A percentile compares a stretch with the other conserved stretches of the same genome.
Conservation (phyloP, 2,113 vertebrate genomes). For the Peromyscus californicus region DNA sequence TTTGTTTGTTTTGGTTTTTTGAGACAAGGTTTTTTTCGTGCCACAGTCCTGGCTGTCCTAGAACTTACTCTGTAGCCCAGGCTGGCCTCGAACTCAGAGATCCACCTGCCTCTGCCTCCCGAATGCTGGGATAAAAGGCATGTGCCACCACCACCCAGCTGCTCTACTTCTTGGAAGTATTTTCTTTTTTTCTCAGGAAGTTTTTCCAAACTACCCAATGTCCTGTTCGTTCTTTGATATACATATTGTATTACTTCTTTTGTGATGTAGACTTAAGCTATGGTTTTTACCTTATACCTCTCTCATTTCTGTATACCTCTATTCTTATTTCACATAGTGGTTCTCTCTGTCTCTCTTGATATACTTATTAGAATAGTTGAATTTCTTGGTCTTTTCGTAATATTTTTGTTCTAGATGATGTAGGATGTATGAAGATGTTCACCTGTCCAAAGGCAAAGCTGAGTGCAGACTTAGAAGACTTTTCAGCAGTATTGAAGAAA, state of each 20-base stretch:
- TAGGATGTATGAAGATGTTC: background rate
- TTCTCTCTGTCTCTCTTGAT: background rate
- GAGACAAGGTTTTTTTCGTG: background rate
- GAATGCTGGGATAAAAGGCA: background rate
- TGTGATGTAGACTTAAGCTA: background rate
- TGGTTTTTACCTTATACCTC: background rate
- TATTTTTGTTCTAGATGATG: background rate
- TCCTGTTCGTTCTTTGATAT: background rate
- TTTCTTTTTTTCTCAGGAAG: background rate
- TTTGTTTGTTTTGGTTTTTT: background rate
- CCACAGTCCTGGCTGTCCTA: background rate
- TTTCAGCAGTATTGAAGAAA: background rate
- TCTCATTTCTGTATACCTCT: background rate
- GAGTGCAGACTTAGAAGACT: background rate
- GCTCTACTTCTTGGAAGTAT: background rate
- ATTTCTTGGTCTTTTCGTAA: too few relatives aligned
- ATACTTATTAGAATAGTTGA: background rate
- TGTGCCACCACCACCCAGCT: fast-evolving
- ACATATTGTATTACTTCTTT: background rate
- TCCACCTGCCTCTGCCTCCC: background rate
- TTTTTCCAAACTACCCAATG: background rate
- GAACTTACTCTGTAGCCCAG: background rate
- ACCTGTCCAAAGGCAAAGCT: background rate
- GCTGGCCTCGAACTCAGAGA: background rate
- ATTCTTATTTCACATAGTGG: too few relatives aligned